Evolutionary conservation across 2,888 invertebrate species (phyloP).

Genomic region (Drosophila greeni): DNA sequence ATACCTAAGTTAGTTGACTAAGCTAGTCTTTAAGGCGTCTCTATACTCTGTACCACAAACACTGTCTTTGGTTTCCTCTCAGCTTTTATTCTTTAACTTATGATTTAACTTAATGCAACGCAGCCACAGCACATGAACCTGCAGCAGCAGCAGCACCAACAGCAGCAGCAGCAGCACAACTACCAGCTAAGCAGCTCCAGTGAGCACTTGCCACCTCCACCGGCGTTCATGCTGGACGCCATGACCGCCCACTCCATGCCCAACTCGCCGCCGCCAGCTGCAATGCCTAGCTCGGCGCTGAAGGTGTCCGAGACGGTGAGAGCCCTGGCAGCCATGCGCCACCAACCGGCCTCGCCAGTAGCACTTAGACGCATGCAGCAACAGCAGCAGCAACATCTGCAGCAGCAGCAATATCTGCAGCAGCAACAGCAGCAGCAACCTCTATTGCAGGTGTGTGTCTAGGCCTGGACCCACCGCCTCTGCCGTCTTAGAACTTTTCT

Average conservation of each 20-base stretch:
- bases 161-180: constrained; percentile 40
- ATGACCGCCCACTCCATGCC: constrained; percentile 24
- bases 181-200: constrained; percentile 64
- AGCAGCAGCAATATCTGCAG: constrained; percentile 51
- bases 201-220: constrained; percentile 79
- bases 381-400: constrained; percentile 53
- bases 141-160: constrained; percentile 30
- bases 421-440: constrained; percentile 56
- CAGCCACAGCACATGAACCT: constrained; percentile 37
- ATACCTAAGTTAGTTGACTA: constrained; percentile 31
- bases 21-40: constrained; percentile 48
- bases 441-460: constrained; percentile 76
- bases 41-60: constrained; percentile 15
- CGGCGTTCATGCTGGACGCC: constrained; percentile 77
- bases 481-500: constrained; percentile 21
- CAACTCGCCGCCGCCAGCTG: constrained; percentile 44
- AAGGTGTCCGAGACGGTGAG: constrained; percentile 93
- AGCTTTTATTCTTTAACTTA: constrained; percentile 48
- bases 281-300: constrained; percentile 78
- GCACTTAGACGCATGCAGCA: constrained; percentile 82
- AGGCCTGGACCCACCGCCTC: constrained; percentile 46
- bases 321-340: constrained; percentile 89
- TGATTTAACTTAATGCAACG: constrained; percentile 53
- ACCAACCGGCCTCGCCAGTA: constrained; percentile 91
- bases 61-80: constrained; percentile 24